phyloP scores from a whole-genome alignment of 1,140 invertebrate genomes.

The Aleiodes sp. region DNA sequence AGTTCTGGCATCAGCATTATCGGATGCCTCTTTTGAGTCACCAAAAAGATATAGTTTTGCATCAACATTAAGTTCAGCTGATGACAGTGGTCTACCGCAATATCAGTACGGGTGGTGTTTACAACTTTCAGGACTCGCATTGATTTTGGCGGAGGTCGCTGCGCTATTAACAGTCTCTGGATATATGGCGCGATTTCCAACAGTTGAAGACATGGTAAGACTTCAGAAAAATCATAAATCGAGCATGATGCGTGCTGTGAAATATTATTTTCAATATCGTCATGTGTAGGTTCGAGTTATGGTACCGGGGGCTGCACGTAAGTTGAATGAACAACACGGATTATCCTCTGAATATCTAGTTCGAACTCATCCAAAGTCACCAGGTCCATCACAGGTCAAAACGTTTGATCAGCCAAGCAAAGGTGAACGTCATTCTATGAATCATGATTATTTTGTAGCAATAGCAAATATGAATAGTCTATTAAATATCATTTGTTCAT shows the following conservation, averaged over 20 bases:
- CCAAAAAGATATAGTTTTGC: slow-evolving; percentile 59
- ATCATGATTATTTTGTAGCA: too few species aligned
- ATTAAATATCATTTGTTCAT: too few species aligned
- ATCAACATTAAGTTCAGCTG: slow-evolving; percentile 54
- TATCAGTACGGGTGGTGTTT: slow-evolving; percentile 80
- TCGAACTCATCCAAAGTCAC: slow-evolving; percentile 62
- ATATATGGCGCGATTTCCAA: slow-evolving; percentile 72
- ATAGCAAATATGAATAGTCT: too few species aligned
- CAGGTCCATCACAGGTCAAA: slow-evolving; percentile 54
- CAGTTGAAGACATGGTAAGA: slow-evolving; percentile 73
- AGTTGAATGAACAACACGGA: slow-evolving; percentile 67
- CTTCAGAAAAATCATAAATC: not conserved
- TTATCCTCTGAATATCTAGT: slow-evolving; percentile 63
- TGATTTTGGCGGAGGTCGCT: slow-evolving; percentile 74
- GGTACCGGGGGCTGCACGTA: slow-evolving; percentile 72
- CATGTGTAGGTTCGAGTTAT: slow-evolving; percentile 67
- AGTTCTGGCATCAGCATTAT: slow-evolving; percentile 72
- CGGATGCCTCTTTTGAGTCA: slow-evolving; percentile 69
- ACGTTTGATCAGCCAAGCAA: slow-evolving; percentile 56
- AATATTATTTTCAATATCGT: slow-evolving; percentile 38
- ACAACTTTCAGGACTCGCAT: slow-evolving; percentile 72
- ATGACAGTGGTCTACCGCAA: slow-evolving; percentile 63
- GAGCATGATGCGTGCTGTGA: not conserved
- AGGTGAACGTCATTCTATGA: slow-evolving; percentile 40
- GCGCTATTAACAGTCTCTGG: slow-evolving; percentile 73